phyloP scores from a whole-genome alignment of 1,140 invertebrate species.

The Drosophila pectinifera region DNA sequence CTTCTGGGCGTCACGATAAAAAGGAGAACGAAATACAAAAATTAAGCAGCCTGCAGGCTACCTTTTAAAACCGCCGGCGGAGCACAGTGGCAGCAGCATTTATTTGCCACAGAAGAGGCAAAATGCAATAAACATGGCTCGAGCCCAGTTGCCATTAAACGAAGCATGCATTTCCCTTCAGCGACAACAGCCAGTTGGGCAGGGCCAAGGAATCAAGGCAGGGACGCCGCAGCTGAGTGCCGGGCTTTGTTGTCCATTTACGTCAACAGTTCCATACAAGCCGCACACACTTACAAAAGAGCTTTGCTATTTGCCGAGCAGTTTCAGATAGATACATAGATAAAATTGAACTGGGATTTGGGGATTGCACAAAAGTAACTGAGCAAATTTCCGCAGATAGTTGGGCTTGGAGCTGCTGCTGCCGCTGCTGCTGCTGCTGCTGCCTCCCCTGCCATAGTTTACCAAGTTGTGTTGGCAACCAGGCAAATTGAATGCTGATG shows the following conservation, averaged over 20 bases:
- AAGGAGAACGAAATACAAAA: conserved; percentile 38
- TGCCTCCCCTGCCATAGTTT: conserved; percentile 10
- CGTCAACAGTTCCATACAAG: conserved; percentile 78
- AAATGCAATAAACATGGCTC: conserved; percentile 75
- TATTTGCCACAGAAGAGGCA: conserved; percentile 45
- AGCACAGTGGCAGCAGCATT: conserved; percentile 19
- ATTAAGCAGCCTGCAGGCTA: conserved; percentile 42
- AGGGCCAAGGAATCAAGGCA: conserved; percentile 48
- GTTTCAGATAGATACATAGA: conserved; percentile 82
- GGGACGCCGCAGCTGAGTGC: conserved; percentile 61
- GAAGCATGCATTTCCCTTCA: conserved; percentile 66
- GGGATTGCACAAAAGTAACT: conserved; percentile 82
- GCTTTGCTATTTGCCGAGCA: conserved; percentile 71
- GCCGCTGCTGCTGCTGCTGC: not conserved
- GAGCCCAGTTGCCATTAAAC: conserved; percentile 62
- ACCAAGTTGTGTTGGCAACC: conserved; percentile 48
- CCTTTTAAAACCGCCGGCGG: conserved; percentile 51
- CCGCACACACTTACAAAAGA: conserved; percentile 34
- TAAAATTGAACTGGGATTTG: conserved; percentile 83
- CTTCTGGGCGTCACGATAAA: conserved; percentile 24
- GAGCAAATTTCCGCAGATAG: conserved; percentile 82
- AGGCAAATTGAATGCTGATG: conserved; percentile 75
- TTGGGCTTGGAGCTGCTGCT: conserved; percentile 48
- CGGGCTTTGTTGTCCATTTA: conserved; percentile 79
- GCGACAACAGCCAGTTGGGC: conserved; percentile 19